Conservation (phyloP, 1,140 invertebrate genomes). For the Teleogryllus occipitalis region DNA sequence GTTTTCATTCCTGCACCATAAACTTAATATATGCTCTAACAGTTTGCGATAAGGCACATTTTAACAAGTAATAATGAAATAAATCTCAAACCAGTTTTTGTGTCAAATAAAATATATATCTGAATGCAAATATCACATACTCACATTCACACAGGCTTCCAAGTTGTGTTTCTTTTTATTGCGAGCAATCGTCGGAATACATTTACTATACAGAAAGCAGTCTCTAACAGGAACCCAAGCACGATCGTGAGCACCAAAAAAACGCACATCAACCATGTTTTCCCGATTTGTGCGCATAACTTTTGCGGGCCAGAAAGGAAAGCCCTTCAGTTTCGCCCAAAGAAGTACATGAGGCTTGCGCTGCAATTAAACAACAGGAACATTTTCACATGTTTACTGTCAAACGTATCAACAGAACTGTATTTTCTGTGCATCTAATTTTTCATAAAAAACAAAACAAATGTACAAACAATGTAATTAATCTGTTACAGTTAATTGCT, state of each 20-base stretch:
- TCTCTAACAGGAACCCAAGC: conserved; percentile 81
- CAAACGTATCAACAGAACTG: too few species aligned
- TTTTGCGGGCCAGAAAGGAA: conserved; percentile 93
- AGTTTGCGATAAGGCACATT: neutral
- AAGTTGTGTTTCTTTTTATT: conserved; percentile 55
- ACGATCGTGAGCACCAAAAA: conserved; percentile 61
- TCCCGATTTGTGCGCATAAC: conserved; percentile 65
- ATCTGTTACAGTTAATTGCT: too few species aligned
- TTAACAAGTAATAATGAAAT: conserved; percentile 6
- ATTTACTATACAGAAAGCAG: conserved; percentile 63
- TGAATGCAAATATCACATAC: conserved; percentile 22
- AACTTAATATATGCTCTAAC: too few species aligned
- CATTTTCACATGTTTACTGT: too few species aligned
- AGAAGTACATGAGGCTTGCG: conserved; percentile 72
- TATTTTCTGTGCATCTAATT: too few species aligned
- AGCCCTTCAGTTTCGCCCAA: conserved; percentile 90
- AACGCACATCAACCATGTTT: conserved; percentile 76
- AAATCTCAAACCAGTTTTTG: neutral
- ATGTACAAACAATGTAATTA: too few species aligned
- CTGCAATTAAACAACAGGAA: conserved; percentile 31
- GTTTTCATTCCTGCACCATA: too few species aligned
- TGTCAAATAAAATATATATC: conserved; percentile 2
- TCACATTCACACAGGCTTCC: conserved; percentile 50
- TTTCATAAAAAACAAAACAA: too few species aligned
- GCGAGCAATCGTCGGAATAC: conserved; percentile 45